Conservation (phyloP, 2,113 vertebrate genomes). For the Cisticola juncidis region DNA sequence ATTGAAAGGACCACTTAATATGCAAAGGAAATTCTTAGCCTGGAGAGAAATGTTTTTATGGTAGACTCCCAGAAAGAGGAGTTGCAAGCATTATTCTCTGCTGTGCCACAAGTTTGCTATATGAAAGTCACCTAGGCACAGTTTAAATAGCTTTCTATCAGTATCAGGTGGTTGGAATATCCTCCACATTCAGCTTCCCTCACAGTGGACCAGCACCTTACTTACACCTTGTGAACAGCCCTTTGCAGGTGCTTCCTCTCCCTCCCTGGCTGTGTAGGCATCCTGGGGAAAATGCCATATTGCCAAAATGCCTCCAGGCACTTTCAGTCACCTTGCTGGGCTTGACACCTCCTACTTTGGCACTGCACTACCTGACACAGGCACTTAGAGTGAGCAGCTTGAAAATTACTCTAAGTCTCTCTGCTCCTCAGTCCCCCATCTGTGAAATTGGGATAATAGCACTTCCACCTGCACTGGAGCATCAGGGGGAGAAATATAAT, state of each 20-base stretch:
- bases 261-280: not conserved
- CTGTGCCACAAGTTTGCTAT: not conserved
- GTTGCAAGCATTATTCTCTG: not conserved
- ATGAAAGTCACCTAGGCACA: not conserved
- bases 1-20: conserved; percentile 36
- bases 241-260: not conserved
- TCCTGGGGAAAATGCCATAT: not conserved
- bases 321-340: conserved; percentile 6
- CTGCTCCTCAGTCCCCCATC: conserved; percentile 23
- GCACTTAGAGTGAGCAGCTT: conserved; percentile 33
- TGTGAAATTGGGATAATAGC: conserved; percentile 60
- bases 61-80: conserved; percentile 1
- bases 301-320: not conserved
- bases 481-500: conserved; percentile 32
- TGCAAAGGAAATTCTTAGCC: conserved; percentile 41
- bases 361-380: not conserved
- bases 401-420: conserved; percentile 45
- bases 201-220: not conserved
- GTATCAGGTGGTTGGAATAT: not conserved
- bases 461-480: not conserved
- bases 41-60: conserved; percentile 26
- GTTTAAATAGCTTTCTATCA: not conserved
- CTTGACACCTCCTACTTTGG: not conserved
- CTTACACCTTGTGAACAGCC: not conserved
- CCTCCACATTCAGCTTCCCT: not conserved